phyloP scores from a whole-genome alignment of 2,888 invertebrate genomes.

The Catocala nupta region DNA sequence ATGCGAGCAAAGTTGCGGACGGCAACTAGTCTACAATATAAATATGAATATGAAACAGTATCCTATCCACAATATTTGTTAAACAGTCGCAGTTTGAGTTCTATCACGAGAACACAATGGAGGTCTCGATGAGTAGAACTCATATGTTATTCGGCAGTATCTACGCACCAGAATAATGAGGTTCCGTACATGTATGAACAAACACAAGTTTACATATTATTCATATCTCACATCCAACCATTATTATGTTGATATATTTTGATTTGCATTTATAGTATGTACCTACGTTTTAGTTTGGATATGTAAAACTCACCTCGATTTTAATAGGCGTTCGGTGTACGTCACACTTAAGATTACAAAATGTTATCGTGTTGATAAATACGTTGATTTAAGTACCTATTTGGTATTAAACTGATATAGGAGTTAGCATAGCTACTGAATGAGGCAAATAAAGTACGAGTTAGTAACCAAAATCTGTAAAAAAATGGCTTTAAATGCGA shows the following conservation, averaged over 20 bases:
- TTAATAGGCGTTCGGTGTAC: too few species aligned
- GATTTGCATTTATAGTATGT: slow-evolving; percentile 10
- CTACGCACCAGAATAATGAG: slow-evolving; percentile 16
- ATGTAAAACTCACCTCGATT: background rate
- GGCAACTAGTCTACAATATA: background rate
- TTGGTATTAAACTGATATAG: too few species aligned
- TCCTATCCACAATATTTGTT: slow-evolving; percentile 12
- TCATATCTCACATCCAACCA: slow-evolving; percentile 17
- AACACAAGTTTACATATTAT: slow-evolving; percentile 23
- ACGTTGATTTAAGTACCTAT: too few species aligned
- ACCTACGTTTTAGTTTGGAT: slow-evolving; percentile 1
- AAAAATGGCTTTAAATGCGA: too few species aligned
- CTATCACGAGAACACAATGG: slow-evolving; percentile 15
- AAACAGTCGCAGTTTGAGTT: slow-evolving; percentile 18
- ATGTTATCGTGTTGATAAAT: too few species aligned
- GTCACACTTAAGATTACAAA: too few species aligned
- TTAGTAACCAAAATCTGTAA: too few species aligned
- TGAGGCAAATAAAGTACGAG: too few species aligned
- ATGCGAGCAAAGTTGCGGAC: too few species aligned
- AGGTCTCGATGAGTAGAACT: slow-evolving; percentile 15
- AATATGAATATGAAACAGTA: slow-evolving; percentile 12
- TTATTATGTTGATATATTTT: slow-evolving; percentile 14
- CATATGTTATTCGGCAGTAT: slow-evolving; percentile 18
- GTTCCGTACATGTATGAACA: slow-evolving; percentile 14
- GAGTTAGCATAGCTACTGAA: too few species aligned